phyloP scores from a whole-genome alignment of 2,113 vertebrate genomes.

The Alexandromys fortis region DNA sequence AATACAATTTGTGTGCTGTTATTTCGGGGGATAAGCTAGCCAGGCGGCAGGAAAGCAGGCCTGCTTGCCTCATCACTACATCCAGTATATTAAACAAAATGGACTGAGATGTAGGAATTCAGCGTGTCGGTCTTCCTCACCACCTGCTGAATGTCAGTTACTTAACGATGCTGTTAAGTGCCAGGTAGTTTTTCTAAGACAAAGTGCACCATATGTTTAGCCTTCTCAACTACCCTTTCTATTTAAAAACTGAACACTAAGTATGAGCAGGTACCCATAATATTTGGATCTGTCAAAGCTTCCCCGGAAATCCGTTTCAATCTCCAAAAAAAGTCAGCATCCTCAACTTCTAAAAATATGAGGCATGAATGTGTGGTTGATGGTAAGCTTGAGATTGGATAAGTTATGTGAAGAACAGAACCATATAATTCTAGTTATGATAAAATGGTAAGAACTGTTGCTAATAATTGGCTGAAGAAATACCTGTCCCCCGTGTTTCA shows the following conservation, averaged over 20 bases:
- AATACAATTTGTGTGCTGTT: too few relatives aligned
- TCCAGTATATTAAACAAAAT: background rate
- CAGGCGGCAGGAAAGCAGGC: too few relatives aligned
- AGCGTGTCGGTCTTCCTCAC: background rate
- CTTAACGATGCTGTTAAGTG: background rate
- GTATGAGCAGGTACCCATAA: background rate
- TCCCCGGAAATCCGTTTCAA: background rate
- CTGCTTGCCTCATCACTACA: background rate
- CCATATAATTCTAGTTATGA: background rate
- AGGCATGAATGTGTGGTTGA: background rate
- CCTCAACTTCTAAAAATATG: background rate
- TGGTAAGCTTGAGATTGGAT: background rate
- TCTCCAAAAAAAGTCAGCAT: background rate
- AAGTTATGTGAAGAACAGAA: background rate
- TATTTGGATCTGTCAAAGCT: background rate
- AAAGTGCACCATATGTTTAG: background rate
- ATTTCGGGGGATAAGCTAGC: too few relatives aligned
- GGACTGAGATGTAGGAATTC: too few relatives aligned
- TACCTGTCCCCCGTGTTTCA: background rate
- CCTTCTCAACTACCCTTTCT: background rate
- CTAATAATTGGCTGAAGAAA: background rate
- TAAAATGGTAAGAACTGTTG: background rate
- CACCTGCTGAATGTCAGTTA: background rate
- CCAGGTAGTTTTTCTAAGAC: background rate
- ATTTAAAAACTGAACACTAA: slow-evolving; percentile 34